A percentile compares a stretch with the other conserved stretches of the same genome.
These are phyloP conservation scores for Piezodorus guildinii DNA, from an alignment of 1,140 invertebrate genomes.

Conservation along the genomic window DNA sequence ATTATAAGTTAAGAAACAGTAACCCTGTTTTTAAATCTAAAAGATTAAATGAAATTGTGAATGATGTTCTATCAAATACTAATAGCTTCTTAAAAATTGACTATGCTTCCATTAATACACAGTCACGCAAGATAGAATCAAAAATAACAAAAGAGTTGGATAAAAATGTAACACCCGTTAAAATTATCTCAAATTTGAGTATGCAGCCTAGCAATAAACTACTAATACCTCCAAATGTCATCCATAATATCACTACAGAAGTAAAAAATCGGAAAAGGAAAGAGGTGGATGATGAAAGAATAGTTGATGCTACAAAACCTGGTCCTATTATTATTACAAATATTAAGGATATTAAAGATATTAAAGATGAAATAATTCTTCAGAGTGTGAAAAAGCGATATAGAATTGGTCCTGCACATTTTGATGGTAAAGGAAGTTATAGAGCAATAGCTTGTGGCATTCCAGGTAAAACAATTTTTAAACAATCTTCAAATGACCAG, in stretches of 20 bases:
- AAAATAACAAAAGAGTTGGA: neutral
- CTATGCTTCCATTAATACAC: neutral
- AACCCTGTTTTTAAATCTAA: neutral
- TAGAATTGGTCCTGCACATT: neutral
- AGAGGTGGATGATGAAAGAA: neutral
- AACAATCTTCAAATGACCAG: no score
- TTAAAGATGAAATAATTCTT: neutral
- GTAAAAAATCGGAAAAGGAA: neutral
- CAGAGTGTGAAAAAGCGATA: neutral
- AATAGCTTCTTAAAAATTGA: neutral
- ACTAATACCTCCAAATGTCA: neutral
- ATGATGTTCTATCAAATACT: neutral
- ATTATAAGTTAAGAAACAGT: neutral
- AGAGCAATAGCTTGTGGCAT: no score
- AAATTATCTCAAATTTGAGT: neutral
- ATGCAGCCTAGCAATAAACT: neutral
- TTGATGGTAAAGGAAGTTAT: neutral
- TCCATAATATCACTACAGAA: neutral
- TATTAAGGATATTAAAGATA: neutral
- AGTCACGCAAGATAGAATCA: neutral
- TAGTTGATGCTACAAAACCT: no score
- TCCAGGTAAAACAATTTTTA: no score
- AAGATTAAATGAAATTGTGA: neutral
- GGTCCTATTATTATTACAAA: neutral
- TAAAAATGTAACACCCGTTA: neutral